Base-by-base conservation (phyloP, 2,113 vertebrate genomes). In the Leptocoma aspasia region DNA sequence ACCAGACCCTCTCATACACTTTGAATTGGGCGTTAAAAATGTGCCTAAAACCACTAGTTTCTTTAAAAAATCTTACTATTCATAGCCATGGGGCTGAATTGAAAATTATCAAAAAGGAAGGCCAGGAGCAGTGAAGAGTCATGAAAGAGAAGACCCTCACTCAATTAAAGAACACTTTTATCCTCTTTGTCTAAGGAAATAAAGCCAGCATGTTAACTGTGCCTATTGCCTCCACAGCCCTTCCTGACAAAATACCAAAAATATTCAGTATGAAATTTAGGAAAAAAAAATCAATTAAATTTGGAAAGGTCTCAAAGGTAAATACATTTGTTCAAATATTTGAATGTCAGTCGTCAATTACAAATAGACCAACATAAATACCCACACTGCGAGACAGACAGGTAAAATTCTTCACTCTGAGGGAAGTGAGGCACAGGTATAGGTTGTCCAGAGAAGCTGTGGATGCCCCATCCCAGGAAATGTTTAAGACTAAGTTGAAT, bases 211-310 rank as follows among this genome's bases (percentile, higher is more conserved):
- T 45, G 10, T 35, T 78, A 63, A 61, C 13, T 66, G 27, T 15
- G 35, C 31, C 33, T 66, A 30, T 19, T 37, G 50, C 22, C 44
- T 63, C 16, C 50, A 53, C n/a, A 81, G 37, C 12, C 8, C 7
- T 39, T 63, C 22, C 23, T 4, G 4, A 72, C 22, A 64, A 88
- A 72, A 82, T 19, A 72, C 9, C 41, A 37, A 59, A 78, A 79
- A 7, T 33, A 78, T 42, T 53, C 15, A 52, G 31, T 30, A 28
- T 57, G 31, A 0, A 1, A 60, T 2, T 53, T 6, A 1, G 5
- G 11, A 12, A 37, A 33, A 78, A 88, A 88, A 72, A 41, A 4
- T 4, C 9, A 35, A 9, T 31, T n/a, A 76, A 75, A 84, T 78
- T 59, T 71, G 14, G 53, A 71, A 60, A 94, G 37, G 6, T 28